Conservation (phyloP, 2,113 vertebrate genomes). For the Phalacrocorax carbo region DNA sequence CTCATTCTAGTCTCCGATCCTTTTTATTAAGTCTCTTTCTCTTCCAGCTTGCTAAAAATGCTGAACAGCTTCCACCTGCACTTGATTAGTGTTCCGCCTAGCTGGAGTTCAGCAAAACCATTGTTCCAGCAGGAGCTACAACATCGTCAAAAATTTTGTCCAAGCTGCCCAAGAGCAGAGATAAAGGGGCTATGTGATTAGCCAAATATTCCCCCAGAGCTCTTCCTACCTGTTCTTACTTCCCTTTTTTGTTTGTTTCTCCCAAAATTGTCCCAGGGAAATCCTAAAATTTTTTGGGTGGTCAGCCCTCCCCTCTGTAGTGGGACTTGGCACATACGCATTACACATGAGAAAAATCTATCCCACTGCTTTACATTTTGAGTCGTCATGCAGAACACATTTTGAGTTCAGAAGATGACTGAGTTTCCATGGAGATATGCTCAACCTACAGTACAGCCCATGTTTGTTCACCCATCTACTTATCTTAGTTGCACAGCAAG, state of each 20-base stretch:
- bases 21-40: not conserved
- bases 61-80: not conserved
- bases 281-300: not conserved
- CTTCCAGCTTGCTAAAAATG: not conserved
- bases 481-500: not conserved
- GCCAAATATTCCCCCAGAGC: not conserved
- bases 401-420: not conserved
- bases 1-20: not conserved
- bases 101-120: not conserved
- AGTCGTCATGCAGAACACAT: not conserved
- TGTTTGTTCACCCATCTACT: conserved; percentile 40
- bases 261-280: not conserved
- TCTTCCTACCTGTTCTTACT: not conserved
- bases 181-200: not conserved
- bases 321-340: not conserved
- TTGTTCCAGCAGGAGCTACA: not conserved
- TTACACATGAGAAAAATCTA: not conserved
- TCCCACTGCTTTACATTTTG: not conserved
- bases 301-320: not conserved
- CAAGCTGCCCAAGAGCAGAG: not conserved
- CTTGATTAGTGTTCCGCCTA: not conserved
- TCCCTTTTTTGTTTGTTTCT: not conserved
- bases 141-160: not conserved
- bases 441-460: not conserved
- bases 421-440: conserved; percentile 54